Evolutionary conservation across 2,797 vertebrate species (phyloP).

Genomic region (Pantherophis vulpinus): DNA sequence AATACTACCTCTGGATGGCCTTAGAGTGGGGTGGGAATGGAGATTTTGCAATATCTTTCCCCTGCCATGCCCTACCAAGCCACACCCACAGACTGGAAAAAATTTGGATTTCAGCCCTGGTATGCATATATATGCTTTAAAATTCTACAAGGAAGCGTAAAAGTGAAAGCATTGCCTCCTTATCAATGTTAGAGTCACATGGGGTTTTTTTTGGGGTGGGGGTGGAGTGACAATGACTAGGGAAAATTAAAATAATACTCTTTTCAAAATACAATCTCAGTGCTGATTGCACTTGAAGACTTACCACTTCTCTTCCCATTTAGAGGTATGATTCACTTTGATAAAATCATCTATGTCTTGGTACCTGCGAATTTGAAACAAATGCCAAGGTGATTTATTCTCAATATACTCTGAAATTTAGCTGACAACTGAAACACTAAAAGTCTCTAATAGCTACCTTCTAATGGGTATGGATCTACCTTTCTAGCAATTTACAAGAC

Average conservation of each 20-base stretch:
- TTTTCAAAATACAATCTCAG: background rate
- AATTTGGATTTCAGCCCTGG: no score
- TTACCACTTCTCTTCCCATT: constrained; percentile 35
- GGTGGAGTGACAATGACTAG: background rate
- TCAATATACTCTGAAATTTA: background rate
- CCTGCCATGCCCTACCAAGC: no score
- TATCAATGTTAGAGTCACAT: background rate
- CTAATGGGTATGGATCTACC: background rate
- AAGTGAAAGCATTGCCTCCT: background rate
- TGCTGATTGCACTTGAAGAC: constrained; percentile 24
- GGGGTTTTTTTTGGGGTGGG: fast-evolving
- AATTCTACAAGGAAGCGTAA: background rate
- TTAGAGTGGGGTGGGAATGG: no score
- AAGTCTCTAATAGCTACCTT: background rate
- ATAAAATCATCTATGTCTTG: constrained; percentile 28
- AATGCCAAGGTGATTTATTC: constrained; percentile 23
- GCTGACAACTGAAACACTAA: background rate
- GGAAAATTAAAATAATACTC: background rate
- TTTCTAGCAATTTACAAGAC: background rate
- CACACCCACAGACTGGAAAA: no score
- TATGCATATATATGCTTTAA: background rate
- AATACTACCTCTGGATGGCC: no score
- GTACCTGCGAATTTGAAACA: constrained; percentile 50
- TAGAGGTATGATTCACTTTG: constrained; percentile 47
- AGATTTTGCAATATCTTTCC: no score